Evolutionary conservation across 2,113 vertebrate genomes (phyloP).

Genomic region (Istiophorus platypterus): DNA sequence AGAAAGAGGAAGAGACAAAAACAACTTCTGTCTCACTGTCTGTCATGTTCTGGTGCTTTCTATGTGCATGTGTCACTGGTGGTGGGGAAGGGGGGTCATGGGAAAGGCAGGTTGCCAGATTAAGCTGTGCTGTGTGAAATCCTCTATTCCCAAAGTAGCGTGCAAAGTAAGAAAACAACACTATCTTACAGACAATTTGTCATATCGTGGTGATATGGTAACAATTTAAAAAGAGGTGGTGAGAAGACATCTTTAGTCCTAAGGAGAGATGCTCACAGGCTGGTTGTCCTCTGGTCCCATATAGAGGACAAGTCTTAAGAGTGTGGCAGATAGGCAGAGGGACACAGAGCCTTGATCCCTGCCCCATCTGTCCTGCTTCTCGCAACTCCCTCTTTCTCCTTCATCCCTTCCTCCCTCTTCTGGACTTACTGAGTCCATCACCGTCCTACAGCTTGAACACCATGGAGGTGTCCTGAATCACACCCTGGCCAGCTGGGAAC

Average conservation of each 20-base stretch:
- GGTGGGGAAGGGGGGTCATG: conserved; percentile 46
- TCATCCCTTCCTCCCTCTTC: conserved; percentile 58
- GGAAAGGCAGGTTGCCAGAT: conserved; percentile 66
- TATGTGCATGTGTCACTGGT: conserved; percentile 54
- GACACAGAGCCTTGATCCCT: conserved; percentile 76
- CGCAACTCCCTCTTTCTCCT: conserved; percentile 53
- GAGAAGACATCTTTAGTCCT: conserved; percentile 47
- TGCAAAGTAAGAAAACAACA: conserved; percentile 1
- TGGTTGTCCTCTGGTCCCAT: conserved; percentile 52
- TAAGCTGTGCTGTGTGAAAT: conserved; percentile 43
- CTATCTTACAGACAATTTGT: background rate
- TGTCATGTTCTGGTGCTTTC: conserved; percentile 70
- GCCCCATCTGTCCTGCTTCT: conserved; percentile 79
- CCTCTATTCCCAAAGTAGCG: conserved; percentile 23
- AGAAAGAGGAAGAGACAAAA: conserved; percentile 75
- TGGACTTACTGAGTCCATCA: conserved; percentile 58
- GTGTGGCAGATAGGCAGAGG: conserved; percentile 56
- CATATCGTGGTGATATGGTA: background rate
- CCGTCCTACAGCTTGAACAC: conserved; percentile 59
- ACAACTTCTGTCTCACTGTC: conserved; percentile 81
- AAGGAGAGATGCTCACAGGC: conserved; percentile 50
- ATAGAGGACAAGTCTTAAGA: conserved; percentile 56
- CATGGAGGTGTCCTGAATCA: conserved; percentile 61
- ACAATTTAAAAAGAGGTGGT: conserved; percentile 26
- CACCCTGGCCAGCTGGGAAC: conserved; percentile 52